A percentile compares a stretch with the other conserved stretches of the same genome.
phyloP scores from a whole-genome alignment of 2,113 vertebrate species.

The Rynchops niger region DNA sequence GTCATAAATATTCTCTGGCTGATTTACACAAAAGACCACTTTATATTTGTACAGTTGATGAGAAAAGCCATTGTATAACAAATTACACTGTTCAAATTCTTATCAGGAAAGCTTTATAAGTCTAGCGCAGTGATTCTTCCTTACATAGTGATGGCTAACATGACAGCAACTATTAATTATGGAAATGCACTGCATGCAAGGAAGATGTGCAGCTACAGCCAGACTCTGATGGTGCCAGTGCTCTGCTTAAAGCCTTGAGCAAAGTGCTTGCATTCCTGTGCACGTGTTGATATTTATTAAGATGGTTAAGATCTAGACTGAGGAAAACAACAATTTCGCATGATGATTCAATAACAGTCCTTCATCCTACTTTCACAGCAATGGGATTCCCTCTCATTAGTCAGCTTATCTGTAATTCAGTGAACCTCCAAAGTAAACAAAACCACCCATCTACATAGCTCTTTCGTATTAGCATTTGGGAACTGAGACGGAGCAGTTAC shows the following conservation, averaged over 20 bases:
- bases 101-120: conserved; percentile 15
- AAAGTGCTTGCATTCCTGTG: background rate
- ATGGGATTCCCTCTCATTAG: background rate
- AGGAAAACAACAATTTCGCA: background rate
- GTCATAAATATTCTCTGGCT: conserved; percentile 36
- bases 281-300: background rate
- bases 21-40: conserved; percentile 30
- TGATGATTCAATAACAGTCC: background rate
- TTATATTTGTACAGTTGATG: conserved; percentile 29
- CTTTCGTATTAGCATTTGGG: background rate
- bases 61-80: conserved; percentile 16
- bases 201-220: background rate
- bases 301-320: background rate
- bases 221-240: background rate
- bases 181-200: background rate
- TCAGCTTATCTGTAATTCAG: background rate
- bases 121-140: background rate
- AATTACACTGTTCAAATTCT: conserved; percentile 13
- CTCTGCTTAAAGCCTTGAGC: background rate
- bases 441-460: background rate
- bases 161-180: background rate
- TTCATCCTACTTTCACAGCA: background rate
- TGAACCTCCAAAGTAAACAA: background rate
- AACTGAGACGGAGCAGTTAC: background rate
- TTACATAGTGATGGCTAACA: background rate